These are phyloP conservation scores for Ovis aries DNA, from an alignment of 2,113 vertebrate species.

Conservation along the genomic window ARS-UI_Ramb_v3.0 NC_056072.1:13426501-13427000, in stretches of 20 bases:
- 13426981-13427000: constrained; percentile 60
- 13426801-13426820: not conserved
- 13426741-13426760: no score
- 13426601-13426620: no score
- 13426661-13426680: not conserved
- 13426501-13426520: not conserved
- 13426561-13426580: not conserved
- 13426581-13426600: not conserved
- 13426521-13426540: not conserved
- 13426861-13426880: not conserved
- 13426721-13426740: not conserved
- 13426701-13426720: no score
- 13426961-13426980: constrained; percentile 64
- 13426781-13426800: not conserved
- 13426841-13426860: not conserved
- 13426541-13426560: not conserved
- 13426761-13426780: rapidly evolving
- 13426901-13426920: constrained; percentile 59
- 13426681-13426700: not conserved
- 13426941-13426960: constrained; percentile 57
- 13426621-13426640: not conserved
- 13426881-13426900: constrained; percentile 15
- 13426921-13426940: constrained; percentile 70
- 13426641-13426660: no score
- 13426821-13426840: not conserved